These are phyloP conservation scores for Haliclona indistincta DNA, from an alignment of 37 sponge, comb jelly and placozoan species.

Conservation along the genomic window DNA sequence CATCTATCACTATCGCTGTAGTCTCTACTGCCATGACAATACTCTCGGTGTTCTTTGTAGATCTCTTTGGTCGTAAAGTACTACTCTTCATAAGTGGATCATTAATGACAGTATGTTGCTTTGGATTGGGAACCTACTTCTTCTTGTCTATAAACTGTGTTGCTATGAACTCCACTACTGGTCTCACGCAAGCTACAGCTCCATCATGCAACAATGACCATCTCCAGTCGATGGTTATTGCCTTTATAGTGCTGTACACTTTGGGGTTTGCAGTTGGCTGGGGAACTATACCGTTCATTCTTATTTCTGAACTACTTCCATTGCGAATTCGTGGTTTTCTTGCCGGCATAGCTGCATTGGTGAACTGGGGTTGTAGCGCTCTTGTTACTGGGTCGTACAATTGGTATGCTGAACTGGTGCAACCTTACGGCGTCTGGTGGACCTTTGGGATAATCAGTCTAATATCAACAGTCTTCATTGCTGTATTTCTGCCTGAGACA, in stretches of 20 bases:
- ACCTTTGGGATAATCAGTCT: constrained; percentile 58
- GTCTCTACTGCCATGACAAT: constrained; percentile 47
- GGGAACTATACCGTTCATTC: constrained; percentile 84
- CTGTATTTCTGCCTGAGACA: constrained; percentile 85
- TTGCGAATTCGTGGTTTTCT: constrained; percentile 54
- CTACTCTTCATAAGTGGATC: constrained; percentile 45
- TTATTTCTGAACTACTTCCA: constrained; percentile 83
- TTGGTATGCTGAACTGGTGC: background rate
- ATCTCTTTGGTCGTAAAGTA: constrained; percentile 59
- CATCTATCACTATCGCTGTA: constrained; percentile 47
- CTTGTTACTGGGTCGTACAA: constrained; percentile 53
- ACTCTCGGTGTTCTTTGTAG: constrained; percentile 61
- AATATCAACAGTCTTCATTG: constrained; percentile 56
- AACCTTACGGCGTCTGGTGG: constrained; percentile 46
- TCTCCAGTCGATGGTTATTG: constrained; percentile 13
- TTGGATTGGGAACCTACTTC: constrained; percentile 44
- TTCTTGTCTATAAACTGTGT: background rate
- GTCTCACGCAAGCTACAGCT: background rate
- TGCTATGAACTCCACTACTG: background rate
- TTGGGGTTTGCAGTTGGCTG: constrained; percentile 73
- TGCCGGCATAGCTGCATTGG: constrained; percentile 53
- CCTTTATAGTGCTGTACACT: constrained; percentile 55
- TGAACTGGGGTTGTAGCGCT: constrained; percentile 68
- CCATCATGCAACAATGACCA: background rate
- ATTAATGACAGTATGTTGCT: constrained; percentile 48